Base-by-base conservation (phyloP, 2,888 invertebrate genomes). In the Auanema sp. region DNA sequence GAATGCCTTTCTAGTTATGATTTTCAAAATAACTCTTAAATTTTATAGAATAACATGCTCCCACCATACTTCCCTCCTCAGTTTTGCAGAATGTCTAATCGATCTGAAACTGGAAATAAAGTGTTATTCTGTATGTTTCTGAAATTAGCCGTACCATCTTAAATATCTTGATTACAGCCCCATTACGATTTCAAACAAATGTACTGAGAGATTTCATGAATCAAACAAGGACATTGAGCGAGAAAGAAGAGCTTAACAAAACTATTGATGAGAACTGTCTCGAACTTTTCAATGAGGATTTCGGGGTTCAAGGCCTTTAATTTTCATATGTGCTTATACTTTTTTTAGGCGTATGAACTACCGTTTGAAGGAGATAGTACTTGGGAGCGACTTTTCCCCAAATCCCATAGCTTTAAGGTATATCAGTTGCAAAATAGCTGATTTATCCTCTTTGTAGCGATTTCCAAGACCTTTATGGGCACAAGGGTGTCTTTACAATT, bases 391-490 rank as follows among this genome's bases (percentile, higher is more conserved):
- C 3, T 18, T 47, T 21, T 18, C 10, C 16, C 16, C 10, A 6
- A 18, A 18, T 47, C 47, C 10, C 10, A 21, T 10, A 47, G 16
- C 3, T 47, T 21, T 10, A 21, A 47, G 47, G 21, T 16, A 47
- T 5, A 47, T 18, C n/a, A n/a, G n/a, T n/a, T n/a, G n/a, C n/a
- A 47, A 16, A 5, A 10, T 21, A 10, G 3, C 47, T 21, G 16
- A 47, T 47, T 5, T 3, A 47, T 47, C 33, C 33, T 33, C 4
- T 54, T 55, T 60, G 6, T 41, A 60, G 60, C 51, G 25, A 18
- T 62, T 33, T 57, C 57, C 62, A 8, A 49, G 33, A 6, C 62
- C 62, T 24, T 16, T 50, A 10, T 62, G 62, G 62, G 57, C 62
- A 11, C 57, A 57, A 41, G 49, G 49, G 1, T 25, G 18, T 25